Base-by-base conservation (phyloP, 2,888 invertebrate species). In the Nemurella pictetii region DNA sequence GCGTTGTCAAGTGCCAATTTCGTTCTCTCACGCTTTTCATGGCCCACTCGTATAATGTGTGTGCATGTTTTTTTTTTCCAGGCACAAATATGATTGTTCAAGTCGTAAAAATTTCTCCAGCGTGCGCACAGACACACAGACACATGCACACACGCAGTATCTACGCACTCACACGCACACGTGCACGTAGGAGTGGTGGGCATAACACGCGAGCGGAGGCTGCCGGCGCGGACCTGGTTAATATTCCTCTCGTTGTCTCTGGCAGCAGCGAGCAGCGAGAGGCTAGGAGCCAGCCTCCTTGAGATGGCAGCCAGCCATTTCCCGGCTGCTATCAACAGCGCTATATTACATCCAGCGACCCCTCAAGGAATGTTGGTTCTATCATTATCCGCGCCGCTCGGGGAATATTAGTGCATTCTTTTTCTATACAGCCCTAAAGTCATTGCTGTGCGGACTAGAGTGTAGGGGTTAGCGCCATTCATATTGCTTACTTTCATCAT, bases 401-500 rank as follows among this genome's bases (percentile, higher is more conserved):
- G 75, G 28, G 75, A 75, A 75, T 75, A 75, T 75, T 27, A 75
- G 75, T 28, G 28, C 75, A 75, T 25, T 75, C 75, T 75, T 75
- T 75, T 75, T 75, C 75, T 25, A 75, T 75, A 75, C 25, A 4
- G 55, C 55, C 5, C 55, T 55, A 12, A 20, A 15, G 55, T 20
- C 55, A n/a, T n/a, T n/a, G 55, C 20, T 12, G 20, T 55, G 55
- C n/a, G n/a, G n/a, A n/a, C n/a, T n/a, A n/a, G 15, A 55, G 55
- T 55, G 20, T 55, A 12, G 15, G 55, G 55, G 55, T 20, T 7
- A 20, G 55, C 55, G 55, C 55, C 55, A 15, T 12, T 55, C 9
- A 20, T 55, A 55, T 55, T 55, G 55, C 55, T 55, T 55, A 55
- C 55, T 55, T 12, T 55, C 55, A 12, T 55, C 55, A 55, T 55